Evolutionary conservation across 2,113 vertebrate genomes (phyloP).

Genomic region (Sterna hirundo): DNA sequence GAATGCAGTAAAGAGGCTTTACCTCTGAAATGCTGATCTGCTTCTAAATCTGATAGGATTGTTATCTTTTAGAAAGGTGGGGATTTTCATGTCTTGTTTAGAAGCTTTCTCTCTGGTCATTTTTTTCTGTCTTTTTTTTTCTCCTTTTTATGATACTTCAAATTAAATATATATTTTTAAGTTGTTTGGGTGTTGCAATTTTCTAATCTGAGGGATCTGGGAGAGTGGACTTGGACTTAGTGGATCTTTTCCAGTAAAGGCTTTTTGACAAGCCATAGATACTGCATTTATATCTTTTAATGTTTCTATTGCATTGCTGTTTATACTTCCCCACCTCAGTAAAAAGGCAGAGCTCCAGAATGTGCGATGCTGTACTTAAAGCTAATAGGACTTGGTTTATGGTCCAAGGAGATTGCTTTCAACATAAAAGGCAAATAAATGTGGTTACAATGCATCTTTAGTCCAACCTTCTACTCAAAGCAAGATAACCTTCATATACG

Average conservation of each 20-base stretch:
- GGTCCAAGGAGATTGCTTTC: background rate
- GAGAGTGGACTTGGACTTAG: background rate
- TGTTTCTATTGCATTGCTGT: background rate
- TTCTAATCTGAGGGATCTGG: background rate
- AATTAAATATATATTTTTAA: background rate
- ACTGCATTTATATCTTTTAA: background rate
- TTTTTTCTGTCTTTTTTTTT: no score
- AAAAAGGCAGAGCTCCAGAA: background rate
- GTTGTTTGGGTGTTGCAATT: fast-evolving
- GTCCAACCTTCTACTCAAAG: background rate
- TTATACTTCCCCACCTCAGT: background rate
- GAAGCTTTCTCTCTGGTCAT: background rate
- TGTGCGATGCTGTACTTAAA: background rate
- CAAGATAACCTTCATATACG: background rate
- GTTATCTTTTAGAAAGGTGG: background rate
- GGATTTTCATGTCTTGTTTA: background rate
- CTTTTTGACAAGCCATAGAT: background rate
- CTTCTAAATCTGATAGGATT: background rate
- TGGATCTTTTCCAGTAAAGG: background rate
- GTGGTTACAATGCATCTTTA: background rate
- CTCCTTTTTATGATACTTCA: background rate
- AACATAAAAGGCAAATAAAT: background rate
- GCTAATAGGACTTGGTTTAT: background rate
- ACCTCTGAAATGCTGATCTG: background rate
- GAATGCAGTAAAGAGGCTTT: background rate